Evolutionary conservation across 2,797 vertebrate genomes (phyloP).

Genomic region (Hephaestus fuliginosus): DNA sequence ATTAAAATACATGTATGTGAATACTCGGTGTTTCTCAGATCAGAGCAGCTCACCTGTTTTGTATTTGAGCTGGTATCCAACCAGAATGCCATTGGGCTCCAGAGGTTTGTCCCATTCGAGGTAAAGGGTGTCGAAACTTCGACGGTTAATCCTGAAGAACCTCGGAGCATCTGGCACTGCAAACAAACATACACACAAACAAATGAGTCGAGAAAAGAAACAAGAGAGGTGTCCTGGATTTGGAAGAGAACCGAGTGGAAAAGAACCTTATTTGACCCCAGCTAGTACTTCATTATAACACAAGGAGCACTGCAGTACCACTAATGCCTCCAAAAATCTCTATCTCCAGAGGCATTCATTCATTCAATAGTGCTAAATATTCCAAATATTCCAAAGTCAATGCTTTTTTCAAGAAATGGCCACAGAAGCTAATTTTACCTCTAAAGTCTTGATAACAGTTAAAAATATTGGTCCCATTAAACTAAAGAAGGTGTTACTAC

Average conservation of each 20-base stretch:
- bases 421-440: not conserved
- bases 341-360: not conserved
- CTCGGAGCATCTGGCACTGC: conserved; percentile 93
- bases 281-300: too few relatives aligned
- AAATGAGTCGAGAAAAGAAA: not conserved
- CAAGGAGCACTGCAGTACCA: not conserved
- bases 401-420: not conserved
- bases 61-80: conserved; percentile 92
- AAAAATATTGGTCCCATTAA: too few relatives aligned
- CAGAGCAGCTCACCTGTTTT: conserved; percentile 86
- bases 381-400: not conserved
- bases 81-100: conserved; percentile 94
- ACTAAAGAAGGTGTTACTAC: too few relatives aligned
- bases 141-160: conserved; percentile 91
- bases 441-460: not conserved
- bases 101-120: conserved; percentile 94
- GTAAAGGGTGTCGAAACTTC: conserved; percentile 87
- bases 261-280: too few relatives aligned
- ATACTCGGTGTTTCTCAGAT: conserved; percentile 69
- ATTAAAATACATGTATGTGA: not conserved
- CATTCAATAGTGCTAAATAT: not conserved
- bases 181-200: conserved; percentile 52
- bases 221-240: not conserved
- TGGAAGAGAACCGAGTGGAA: not conserved
- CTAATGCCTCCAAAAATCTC: not conserved